Base-by-base conservation (phyloP, 2,113 vertebrate species). In the Pionites leucogaster region DNA sequence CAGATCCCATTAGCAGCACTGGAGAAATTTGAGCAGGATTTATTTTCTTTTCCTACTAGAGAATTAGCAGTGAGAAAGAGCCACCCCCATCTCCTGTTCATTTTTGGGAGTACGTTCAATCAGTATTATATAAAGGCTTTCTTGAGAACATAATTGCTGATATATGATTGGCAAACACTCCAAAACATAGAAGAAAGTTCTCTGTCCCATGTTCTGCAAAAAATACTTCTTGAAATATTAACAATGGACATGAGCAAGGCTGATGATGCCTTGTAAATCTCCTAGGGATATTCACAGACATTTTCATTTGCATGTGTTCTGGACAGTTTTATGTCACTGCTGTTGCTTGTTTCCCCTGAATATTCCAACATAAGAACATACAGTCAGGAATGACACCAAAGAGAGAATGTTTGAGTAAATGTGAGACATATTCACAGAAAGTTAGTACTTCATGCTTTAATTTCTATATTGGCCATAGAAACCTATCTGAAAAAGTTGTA, bases 341-440 rank as follows among this genome's bases (percentile, higher is more conserved):
- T 44, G 20, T 47, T 63, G 22, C 22, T 68, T 46, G 2, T 55
- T 72, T 78, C 53, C 27, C 35, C 28, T 37, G 19, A 52, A 27
- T 49, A 37, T 46, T 76, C 22, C 23, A 62, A 8, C 3, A 2
- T 37, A 77, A 77, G n/a, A 74, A 71, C 1, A 1, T 5, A 57
- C 0, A 1, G 50, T 3, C 49, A 86, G 37, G 35, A 67, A 57
- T 1, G 0, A 39, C 12, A 50, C 9, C 13, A 44, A 47, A 80
- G 50, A 64, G 18, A 49, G 25, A 57, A 47, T 41, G 41, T 19
- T 82, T 44, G 49, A 57, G 18, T 19, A 41, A 44, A 49, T 1
- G 1, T 41, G 63, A 62, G n/a, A 6, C 2, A 0, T 47, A 29
- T 28, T 74, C 44, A 52, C 18, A 62, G 35, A 17, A 94, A 83